A percentile compares a stretch with the other conserved stretches of the same genome.
Evolutionary conservation across 2,797 vertebrate genomes (phyloP).

Genomic region (Esox lucius): DNA sequence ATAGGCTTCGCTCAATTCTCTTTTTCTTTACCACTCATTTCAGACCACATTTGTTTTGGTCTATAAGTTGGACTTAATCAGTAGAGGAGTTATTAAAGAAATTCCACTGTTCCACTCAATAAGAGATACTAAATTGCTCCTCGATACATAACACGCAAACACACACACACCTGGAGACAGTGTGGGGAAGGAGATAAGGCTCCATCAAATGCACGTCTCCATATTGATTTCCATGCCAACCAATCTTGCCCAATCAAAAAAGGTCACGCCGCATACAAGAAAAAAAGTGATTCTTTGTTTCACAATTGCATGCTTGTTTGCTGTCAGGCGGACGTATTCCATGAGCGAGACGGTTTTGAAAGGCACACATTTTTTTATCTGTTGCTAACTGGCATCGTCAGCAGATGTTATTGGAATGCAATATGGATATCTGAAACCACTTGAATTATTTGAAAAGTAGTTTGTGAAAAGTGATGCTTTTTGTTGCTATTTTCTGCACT

Average conservation of each 20-base stretch:
- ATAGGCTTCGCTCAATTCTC: not conserved
- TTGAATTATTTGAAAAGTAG: slow-evolving; percentile 59
- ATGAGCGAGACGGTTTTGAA: slow-evolving; percentile 70
- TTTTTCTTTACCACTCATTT: not conserved
- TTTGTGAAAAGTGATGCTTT: slow-evolving; percentile 42
- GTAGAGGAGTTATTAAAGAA: not conserved
- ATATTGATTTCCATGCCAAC: slow-evolving; percentile 81
- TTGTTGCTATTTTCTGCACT: slow-evolving; percentile 10
- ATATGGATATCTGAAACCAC: slow-evolving; percentile 67
- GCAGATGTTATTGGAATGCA: slow-evolving; percentile 70
- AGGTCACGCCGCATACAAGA: slow-evolving; percentile 76
- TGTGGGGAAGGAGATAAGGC: slow-evolving; percentile 75
- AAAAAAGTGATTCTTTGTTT: slow-evolving; percentile 73
- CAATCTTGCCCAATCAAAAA: slow-evolving; percentile 82
- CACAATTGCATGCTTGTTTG: slow-evolving; percentile 75
- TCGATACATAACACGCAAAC: not conserved
- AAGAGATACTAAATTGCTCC: not conserved
- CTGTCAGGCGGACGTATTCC: slow-evolving; percentile 66
- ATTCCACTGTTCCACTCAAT: not conserved
- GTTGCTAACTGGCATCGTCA: slow-evolving; percentile 62
- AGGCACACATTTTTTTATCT: slow-evolving; percentile 67
- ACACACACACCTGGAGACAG: slow-evolving; percentile 65
- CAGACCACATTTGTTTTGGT: not conserved
- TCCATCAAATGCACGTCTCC: slow-evolving; percentile 72
- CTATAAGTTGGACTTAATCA: not conserved